These are phyloP conservation scores for Abrostola tripartita DNA, from an alignment of 2,888 invertebrate genomes.

Conservation along the genomic window DNA sequence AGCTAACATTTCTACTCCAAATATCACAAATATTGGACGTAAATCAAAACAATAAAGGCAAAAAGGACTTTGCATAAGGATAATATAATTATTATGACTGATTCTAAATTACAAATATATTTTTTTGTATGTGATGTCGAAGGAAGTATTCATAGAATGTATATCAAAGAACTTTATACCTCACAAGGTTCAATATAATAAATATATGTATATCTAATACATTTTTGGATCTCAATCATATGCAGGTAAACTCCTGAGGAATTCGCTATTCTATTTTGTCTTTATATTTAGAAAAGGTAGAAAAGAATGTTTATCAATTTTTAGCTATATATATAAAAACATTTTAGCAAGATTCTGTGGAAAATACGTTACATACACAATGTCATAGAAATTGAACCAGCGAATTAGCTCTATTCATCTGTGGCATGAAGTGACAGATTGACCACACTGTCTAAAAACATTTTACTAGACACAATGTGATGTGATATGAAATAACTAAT, in stretches of 20 bases:
- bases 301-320: too few relatives aligned
- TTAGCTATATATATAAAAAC: too few relatives aligned
- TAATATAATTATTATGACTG: constrained; percentile 2
- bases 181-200: constrained; percentile 17
- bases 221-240: constrained; percentile 23
- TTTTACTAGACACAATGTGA: too few relatives aligned
- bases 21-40: too few relatives aligned
- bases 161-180: constrained; percentile 19
- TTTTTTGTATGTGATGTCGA: constrained; percentile 18
- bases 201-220: constrained; percentile 14
- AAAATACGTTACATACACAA: too few relatives aligned
- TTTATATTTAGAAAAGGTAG: neutral
- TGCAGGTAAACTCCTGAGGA: constrained; percentile 12
- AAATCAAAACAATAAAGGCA: constrained; percentile 6
- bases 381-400: too few relatives aligned
- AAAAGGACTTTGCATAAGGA: constrained; percentile 19
- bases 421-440: too few relatives aligned
- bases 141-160: constrained; percentile 20
- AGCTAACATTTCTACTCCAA: too few relatives aligned
- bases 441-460: too few relatives aligned
- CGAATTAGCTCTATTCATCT: too few relatives aligned
- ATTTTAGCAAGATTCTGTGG: too few relatives aligned
- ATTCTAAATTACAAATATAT: constrained; percentile 16
- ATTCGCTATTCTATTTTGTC: constrained; percentile 7
- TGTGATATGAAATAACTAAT: too few relatives aligned